These are phyloP conservation scores for Iguana delicatissima DNA, from an alignment of 2,797 vertebrate genomes.

Conservation along the genomic window DNA sequence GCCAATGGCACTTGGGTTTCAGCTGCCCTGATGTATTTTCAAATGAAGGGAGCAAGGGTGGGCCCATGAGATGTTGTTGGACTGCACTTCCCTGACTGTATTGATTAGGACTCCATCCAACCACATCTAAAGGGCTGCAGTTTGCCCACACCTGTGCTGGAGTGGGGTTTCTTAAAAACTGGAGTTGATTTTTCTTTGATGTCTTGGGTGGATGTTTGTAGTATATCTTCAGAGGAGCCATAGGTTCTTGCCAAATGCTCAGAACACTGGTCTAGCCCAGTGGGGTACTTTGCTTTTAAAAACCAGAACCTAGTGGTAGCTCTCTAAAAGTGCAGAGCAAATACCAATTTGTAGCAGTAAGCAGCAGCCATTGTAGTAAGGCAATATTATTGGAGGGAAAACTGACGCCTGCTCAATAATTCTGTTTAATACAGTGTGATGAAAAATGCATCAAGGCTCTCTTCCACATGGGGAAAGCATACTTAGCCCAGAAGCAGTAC, in stretches of 20 bases:
- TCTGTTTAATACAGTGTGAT: conserved; percentile 83
- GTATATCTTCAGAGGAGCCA: neutral
- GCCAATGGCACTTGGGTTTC: neutral
- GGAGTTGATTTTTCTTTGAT: neutral
- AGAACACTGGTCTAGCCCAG: neutral
- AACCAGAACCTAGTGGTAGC: neutral
- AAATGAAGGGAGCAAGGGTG: no score
- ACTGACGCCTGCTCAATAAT: fast-evolving
- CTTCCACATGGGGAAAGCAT: conserved; percentile 91
- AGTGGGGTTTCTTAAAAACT: neutral
- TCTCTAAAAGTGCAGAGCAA: neutral
- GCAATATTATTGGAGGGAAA: neutral
- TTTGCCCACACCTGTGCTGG: no score
- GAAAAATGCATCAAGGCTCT: conserved; percentile 88
- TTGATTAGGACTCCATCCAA: no score
- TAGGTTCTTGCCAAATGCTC: neutral
- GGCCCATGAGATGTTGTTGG: no score
- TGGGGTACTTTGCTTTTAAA: neutral
- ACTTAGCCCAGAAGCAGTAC: conserved; percentile 84
- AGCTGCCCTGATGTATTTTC: neutral
- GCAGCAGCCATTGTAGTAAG: neutral
- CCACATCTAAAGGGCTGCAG: no score
- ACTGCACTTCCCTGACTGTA: no score
- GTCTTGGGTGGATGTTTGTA: neutral
- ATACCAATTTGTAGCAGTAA: neutral